Percentiles rank a stretch among this genome's conserved stretches.
Conservation (phyloP, 2,797 vertebrate species). For the Gymnopithys bicolor region DNA sequence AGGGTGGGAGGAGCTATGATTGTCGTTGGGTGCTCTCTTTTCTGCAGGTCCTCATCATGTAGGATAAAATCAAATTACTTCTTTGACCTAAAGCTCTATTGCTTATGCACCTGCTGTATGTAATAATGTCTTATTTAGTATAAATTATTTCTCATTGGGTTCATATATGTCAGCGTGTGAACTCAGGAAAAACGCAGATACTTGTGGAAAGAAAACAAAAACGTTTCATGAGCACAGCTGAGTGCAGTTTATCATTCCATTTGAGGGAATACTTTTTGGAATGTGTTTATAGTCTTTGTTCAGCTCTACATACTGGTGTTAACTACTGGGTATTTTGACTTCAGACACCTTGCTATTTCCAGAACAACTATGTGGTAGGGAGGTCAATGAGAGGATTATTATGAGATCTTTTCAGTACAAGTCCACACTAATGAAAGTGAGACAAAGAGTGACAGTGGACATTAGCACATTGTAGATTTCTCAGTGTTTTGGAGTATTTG, state of each 20-base stretch:
- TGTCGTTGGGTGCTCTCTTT: neutral
- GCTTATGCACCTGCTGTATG: neutral
- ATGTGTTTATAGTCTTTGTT: neutral
- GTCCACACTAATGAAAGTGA: neutral
- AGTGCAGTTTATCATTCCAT: neutral
- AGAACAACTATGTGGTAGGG: neutral
- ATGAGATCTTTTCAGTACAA: neutral
- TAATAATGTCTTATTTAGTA: neutral
- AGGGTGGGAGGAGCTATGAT: neutral
- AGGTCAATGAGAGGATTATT: conserved; percentile 7
- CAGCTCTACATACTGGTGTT: neutral
- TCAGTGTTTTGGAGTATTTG: neutral
- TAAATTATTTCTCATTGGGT: neutral
- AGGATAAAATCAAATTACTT: neutral
- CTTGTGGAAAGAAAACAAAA: neutral
- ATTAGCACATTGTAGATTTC: neutral
- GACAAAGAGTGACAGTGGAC: neutral
- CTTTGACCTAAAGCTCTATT: neutral
- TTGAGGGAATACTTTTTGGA: neutral
- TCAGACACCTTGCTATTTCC: conserved; percentile 30
- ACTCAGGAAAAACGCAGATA: neutral
- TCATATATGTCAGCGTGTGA: neutral
- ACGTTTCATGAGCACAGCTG: neutral
- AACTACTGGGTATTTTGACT: neutral
- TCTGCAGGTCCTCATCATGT: neutral